Conservation (phyloP, 30 jellyfish, hydroid and myxozoan species). For the Turritopsis rubra region DNA sequence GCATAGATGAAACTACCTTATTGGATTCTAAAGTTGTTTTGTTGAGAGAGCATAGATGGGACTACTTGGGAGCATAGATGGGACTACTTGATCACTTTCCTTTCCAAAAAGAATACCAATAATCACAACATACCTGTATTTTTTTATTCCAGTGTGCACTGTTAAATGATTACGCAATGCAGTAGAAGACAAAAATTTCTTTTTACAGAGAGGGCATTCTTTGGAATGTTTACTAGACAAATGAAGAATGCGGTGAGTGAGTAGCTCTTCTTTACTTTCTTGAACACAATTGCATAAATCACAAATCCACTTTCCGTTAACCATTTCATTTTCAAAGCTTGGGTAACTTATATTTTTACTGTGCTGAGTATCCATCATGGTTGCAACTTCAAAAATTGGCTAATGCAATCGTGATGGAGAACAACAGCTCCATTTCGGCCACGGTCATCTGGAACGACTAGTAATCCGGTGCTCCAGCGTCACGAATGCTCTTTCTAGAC, state of each 20-base stretch:
- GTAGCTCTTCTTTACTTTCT: slow-evolving; percentile 12
- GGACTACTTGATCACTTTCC: too few relatives aligned
- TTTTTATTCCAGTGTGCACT: slow-evolving; percentile 32
- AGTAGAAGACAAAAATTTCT: background rate
- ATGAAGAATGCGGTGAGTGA: slow-evolving; percentile 30
- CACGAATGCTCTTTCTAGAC: background rate
- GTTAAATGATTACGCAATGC: slow-evolving; percentile 22
- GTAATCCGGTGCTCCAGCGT: background rate
- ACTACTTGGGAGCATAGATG: too few relatives aligned
- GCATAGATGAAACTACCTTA: too few relatives aligned
- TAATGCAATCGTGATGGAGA: background rate
- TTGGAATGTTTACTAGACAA: slow-evolving; percentile 19
- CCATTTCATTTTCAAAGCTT: background rate
- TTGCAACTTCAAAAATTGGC: background rate
- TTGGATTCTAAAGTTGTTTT: too few relatives aligned
- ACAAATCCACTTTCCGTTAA: slow-evolving; percentile 32
- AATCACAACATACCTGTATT: slow-evolving; percentile 10
- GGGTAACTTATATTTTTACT: background rate
- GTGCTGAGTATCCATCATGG: background rate
- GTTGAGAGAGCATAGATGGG: too few relatives aligned
- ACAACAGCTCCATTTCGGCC: background rate
- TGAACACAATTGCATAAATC: slow-evolving; percentile 25
- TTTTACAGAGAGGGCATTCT: slow-evolving; percentile 31
- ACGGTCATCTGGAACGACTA: background rate
- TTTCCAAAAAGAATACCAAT: too few relatives aligned